These are phyloP conservation scores for Caerostris darwini DNA, from an alignment of 1,140 invertebrate species.

Conservation along the genomic window DNA sequence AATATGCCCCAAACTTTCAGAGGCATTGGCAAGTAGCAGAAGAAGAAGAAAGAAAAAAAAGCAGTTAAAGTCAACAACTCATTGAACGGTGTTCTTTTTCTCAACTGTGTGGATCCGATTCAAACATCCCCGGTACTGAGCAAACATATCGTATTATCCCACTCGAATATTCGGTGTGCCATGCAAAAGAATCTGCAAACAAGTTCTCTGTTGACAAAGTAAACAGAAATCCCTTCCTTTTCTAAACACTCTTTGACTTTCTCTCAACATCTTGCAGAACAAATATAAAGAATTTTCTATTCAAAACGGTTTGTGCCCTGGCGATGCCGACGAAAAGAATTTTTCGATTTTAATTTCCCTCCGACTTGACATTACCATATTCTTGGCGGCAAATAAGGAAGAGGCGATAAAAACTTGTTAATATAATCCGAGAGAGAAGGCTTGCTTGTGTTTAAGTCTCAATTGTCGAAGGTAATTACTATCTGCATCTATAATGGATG, in stretches of 20 bases:
- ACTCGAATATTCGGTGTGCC: conserved; percentile 26
- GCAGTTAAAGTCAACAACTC: background rate
- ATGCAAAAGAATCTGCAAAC: conserved; percentile 68
- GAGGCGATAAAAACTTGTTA: conserved; percentile 20
- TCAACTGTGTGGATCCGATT: background rate
- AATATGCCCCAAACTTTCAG: background rate
- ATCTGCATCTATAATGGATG: conserved; percentile 31
- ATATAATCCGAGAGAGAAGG: background rate
- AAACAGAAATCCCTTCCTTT: conserved; percentile 67
- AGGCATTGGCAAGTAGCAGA: background rate
- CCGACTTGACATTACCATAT: background rate
- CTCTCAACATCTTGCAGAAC: conserved; percentile 58
- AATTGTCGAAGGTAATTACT: conserved; percentile 44
- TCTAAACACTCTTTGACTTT: conserved; percentile 72
- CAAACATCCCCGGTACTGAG: conserved; percentile 16
- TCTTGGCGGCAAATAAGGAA: conserved; percentile 3
- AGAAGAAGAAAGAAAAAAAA: background rate
- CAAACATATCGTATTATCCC: conserved; percentile 61
- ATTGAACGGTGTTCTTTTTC: background rate
- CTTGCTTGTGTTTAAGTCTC: background rate
- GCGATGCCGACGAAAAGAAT: background rate
- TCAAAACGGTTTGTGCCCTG: background rate
- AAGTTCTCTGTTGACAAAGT: conserved; percentile 58
- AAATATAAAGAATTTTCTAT: conserved; percentile 63
- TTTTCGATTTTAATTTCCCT: conserved; percentile 54